Base-by-base conservation (phyloP, 2,888 invertebrate species). In the Enchytraeus crypticus region DNA sequence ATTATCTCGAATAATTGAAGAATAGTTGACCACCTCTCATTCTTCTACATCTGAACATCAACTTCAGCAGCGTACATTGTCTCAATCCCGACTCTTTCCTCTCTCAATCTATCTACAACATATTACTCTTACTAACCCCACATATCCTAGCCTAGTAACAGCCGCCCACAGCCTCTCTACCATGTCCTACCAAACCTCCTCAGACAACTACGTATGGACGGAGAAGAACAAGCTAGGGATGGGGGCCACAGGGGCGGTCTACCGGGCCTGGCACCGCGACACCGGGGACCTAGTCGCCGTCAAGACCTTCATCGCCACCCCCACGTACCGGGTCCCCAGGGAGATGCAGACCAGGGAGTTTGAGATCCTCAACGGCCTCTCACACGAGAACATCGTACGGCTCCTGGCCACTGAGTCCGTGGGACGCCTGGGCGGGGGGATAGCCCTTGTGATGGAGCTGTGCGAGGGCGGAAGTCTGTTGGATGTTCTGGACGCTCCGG, bases 401-500 rank as follows among this genome's bases (percentile, higher is more conserved):
- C 38, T 38, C 11, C 8, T 38, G 11, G 38, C 38, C 18, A 38
- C 38, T 14, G 38, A 38, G 18, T 18, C 38, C 38, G 38, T 14
- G 38, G 38, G 11, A 38, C 8, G 38, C 8, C 11, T 18, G 38
- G 38, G 55, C 43, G 38, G 43, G 14, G 26, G 34, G 32, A 62
- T 61, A 34, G 64, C 64, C 18, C 53, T 66, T 8, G 61, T 83
- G 4, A 83, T 96, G 95, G 95, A 96, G 77, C 82, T 95, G 0
- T 96, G 95, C 74, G 92, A 92, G 0, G 92, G 80, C 38, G 82
- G 82, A 30, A 92, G 92, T 79, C 82, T 96, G 8, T 93, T 92
- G 74, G 92, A 90, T 73, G 91, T 95, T 59, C 81, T 96, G 4
- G 95, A 95, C 72, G 92, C 93, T 80, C 93, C 95, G 0, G 91